Evolutionary conservation across 2,888 invertebrate species (phyloP).

Genomic region (Lasiommata megera): DNA sequence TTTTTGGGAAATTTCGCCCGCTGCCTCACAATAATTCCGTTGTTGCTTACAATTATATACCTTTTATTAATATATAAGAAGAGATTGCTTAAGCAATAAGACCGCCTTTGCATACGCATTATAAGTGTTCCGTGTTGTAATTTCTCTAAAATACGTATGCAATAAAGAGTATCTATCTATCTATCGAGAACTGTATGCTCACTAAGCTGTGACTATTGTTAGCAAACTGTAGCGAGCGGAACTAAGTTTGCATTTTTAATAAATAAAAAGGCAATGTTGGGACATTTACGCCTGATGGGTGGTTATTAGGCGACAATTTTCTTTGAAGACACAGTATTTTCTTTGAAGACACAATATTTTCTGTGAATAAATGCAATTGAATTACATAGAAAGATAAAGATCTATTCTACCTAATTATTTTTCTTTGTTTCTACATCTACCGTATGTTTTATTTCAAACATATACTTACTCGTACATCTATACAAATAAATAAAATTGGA

Average conservation of each 20-base stretch:
- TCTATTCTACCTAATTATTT: background rate
- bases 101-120: too few relatives aligned
- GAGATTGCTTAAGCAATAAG: too few relatives aligned
- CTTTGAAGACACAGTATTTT: constrained; percentile 9
- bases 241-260: constrained; percentile 53
- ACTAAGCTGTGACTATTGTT: background rate
- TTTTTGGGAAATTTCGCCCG: too few relatives aligned
- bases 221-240: constrained; percentile 30
- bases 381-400: background rate
- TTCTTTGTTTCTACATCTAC: constrained; percentile 12
- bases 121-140: too few relatives aligned
- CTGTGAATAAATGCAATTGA: constrained; percentile 6
- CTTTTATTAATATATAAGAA: too few relatives aligned
- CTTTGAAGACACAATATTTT: constrained; percentile 8
- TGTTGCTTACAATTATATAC: too few relatives aligned
- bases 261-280: constrained; percentile 34
- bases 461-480: too few relatives aligned
- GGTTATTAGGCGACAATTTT: constrained; percentile 24
- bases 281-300: constrained; percentile 28
- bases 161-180: too few relatives aligned
- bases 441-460: too few relatives aligned
- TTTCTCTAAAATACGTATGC: too few relatives aligned
- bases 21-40: too few relatives aligned
- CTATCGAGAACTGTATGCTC: background rate
- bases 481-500: too few relatives aligned